These are phyloP conservation scores for Phyllostomus discolor DNA, from an alignment of 2,113 vertebrate species.

Conservation along the genomic window DNA sequence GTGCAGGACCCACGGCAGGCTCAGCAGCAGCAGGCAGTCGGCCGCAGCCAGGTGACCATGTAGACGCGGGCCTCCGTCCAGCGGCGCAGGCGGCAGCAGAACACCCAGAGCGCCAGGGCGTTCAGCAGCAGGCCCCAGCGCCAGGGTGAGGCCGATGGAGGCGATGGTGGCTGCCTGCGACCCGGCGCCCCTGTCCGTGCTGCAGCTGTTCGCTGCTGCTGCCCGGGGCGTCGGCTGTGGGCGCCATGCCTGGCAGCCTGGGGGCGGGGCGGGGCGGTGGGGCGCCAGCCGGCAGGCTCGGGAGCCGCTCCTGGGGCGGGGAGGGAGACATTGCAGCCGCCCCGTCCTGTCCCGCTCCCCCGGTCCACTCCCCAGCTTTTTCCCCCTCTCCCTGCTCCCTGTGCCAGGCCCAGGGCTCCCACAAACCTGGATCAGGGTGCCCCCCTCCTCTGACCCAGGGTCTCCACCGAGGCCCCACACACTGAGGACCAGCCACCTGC, in stretches of 20 bases:
- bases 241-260: rapidly evolving
- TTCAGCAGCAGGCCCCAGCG: conserved; percentile 60
- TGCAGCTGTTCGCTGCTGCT: not conserved
- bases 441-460: not conserved
- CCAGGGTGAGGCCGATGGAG: not conserved
- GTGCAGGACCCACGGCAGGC: not conserved
- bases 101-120: conserved; percentile 72
- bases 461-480: not conserved
- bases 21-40: conserved; percentile 67
- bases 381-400: not conserved
- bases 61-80: conserved; percentile 82
- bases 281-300: not conserved
- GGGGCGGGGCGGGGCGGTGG: rapidly evolving
- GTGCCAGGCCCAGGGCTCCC: not conserved
- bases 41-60: conserved; percentile 78
- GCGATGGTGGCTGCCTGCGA: rapidly evolving
- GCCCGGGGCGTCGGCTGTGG: rapidly evolving
- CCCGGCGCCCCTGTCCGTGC: rapidly evolving
- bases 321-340: rapidly evolving
- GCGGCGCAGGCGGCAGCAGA: conserved; percentile 72
- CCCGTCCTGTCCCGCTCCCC: rapidly evolving
- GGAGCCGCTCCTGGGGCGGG: not conserved
- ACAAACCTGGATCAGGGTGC: not conserved
- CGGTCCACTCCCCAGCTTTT: rapidly evolving
- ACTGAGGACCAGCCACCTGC: not conserved